Conservation (phyloP, 1,140 invertebrate genomes). For the Platyura marginata region DNA sequence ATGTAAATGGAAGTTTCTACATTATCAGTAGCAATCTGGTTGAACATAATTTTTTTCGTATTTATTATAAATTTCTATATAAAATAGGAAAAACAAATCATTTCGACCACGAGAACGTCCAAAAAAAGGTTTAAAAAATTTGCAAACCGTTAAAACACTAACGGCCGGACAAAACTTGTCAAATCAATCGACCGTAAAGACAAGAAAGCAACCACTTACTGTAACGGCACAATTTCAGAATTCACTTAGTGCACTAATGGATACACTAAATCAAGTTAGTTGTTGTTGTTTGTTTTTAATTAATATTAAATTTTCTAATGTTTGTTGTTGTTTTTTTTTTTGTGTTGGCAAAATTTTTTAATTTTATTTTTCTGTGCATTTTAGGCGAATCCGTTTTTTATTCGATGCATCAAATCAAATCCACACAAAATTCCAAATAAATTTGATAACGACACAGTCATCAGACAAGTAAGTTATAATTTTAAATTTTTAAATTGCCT, state of each 20-base stretch:
- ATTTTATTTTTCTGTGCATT: neutral
- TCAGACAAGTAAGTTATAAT: constrained; percentile 51
- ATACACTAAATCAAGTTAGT: constrained; percentile 60
- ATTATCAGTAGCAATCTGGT: no score
- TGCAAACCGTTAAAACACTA: constrained; percentile 76
- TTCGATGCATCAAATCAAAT: constrained; percentile 93
- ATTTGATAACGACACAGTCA: constrained; percentile 90
- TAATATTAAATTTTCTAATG: neutral
- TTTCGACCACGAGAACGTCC: constrained; percentile 61
- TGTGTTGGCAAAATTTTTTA: neutral
- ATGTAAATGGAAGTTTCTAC: no score
- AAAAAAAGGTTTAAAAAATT: constrained; percentile 68
- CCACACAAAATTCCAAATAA: constrained; percentile 76
- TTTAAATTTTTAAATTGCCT: no score
- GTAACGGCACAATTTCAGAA: constrained; percentile 90
- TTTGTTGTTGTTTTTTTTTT: neutral
- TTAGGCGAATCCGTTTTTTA: constrained; percentile 85
- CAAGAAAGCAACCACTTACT: constrained; percentile 71
- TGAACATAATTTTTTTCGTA: no score
- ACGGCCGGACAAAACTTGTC: constrained; percentile 25
- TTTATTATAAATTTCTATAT: no score
- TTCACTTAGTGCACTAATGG: constrained; percentile 79
- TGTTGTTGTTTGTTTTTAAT: no score
- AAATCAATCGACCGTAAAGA: constrained; percentile 34
- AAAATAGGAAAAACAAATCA: constrained; percentile 71